phyloP scores from a whole-genome alignment of 64 coral and sea anemone species.

The Pocillopora damicornis region DNA sequence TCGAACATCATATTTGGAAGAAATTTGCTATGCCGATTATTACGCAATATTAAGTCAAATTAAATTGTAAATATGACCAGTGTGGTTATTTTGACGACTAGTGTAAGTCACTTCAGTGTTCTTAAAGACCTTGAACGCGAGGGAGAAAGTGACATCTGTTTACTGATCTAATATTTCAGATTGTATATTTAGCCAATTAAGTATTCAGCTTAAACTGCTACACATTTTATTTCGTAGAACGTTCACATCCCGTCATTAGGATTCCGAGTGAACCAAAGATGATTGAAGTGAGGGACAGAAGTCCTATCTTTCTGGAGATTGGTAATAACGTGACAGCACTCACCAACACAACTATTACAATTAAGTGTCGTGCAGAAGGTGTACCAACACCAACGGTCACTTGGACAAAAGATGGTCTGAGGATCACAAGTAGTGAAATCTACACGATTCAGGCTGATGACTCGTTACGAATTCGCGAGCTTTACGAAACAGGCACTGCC shows the following conservation, averaged over 20 bases:
- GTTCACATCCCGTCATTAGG: conserved; percentile 2
- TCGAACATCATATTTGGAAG: too few relatives aligned
- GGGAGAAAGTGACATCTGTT: too few relatives aligned
- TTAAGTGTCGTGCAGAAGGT: conserved; percentile 24
- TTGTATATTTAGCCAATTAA: too few relatives aligned
- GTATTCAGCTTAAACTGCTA: background rate
- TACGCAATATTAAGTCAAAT: too few relatives aligned
- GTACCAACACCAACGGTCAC: conserved; percentile 10
- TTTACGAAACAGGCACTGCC: conserved; percentile 16
- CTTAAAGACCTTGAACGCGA: too few relatives aligned
- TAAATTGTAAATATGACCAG: too few relatives aligned
- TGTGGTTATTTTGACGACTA: too few relatives aligned
- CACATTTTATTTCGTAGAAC: background rate
- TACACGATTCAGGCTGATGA: conserved; percentile 24
- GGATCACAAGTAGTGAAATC: background rate
- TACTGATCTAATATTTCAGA: too few relatives aligned
- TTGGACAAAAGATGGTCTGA: conserved; percentile 56
- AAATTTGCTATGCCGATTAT: too few relatives aligned
- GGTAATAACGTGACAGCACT: conserved; percentile 42
- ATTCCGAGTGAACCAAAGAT: conserved; percentile 10
- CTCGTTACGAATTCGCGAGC: conserved; percentile 31
- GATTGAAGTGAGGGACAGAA: background rate
- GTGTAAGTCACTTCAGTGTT: too few relatives aligned
- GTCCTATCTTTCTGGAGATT: background rate
- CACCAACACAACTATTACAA: conserved; percentile 1